Evolutionary conservation across 64 coral and sea anemone species (phyloP).

Genomic region (Stylophora pistillata): DNA sequence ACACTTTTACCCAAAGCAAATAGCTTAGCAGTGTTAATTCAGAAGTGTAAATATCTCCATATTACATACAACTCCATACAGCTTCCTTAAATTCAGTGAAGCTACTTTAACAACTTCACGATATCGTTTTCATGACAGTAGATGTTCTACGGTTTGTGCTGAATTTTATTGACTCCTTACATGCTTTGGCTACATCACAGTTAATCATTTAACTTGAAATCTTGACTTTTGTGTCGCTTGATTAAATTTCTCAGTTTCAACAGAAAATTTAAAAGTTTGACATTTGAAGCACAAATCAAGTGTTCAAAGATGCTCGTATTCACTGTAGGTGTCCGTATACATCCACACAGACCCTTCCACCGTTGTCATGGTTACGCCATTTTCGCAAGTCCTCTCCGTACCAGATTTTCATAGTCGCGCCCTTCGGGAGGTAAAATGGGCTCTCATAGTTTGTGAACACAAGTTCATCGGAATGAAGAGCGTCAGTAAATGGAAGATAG

Average conservation of each 20-base stretch:
- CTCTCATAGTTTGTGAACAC: constrained; percentile 47
- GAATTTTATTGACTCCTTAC: background rate
- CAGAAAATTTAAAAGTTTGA: no score
- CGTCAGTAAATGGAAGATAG: constrained; percentile 32
- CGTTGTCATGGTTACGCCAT: background rate
- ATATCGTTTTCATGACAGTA: no score
- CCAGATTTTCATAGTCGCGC: constrained; percentile 23
- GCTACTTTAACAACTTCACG: no score
- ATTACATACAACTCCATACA: no score
- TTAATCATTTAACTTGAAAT: background rate
- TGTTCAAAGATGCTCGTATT: background rate
- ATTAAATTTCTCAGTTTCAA: background rate
- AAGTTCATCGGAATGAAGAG: constrained; percentile 37
- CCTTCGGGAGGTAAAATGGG: constrained; percentile 33
- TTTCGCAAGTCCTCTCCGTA: constrained; percentile 54
- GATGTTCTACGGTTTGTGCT: no score
- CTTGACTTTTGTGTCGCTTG: background rate
- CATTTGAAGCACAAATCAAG: no score
- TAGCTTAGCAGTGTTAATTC: no score
- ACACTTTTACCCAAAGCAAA: no score
- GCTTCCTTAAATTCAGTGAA: no score
- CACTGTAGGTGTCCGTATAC: constrained; percentile 34
- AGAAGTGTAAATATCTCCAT: no score
- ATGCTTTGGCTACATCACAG: background rate
- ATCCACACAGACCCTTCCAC: constrained; percentile 60